Conservation (phyloP, 1,140 invertebrate genomes). For the Bacillus rossius region DNA sequence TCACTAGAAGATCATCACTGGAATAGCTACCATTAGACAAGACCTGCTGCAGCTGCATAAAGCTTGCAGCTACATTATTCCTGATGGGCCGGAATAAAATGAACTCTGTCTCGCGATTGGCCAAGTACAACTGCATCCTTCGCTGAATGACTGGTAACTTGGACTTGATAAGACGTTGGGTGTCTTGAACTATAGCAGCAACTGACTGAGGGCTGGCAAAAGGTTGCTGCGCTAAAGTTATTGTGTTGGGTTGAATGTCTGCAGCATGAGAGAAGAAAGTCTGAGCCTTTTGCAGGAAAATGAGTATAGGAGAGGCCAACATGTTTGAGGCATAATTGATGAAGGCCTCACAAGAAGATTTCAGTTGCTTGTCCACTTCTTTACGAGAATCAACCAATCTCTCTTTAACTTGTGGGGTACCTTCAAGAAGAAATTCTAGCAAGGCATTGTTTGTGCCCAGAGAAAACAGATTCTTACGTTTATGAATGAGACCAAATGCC, state of each 20-base stretch:
- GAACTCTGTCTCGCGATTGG: slow-evolving; percentile 95
- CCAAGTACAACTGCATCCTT: slow-evolving; percentile 90
- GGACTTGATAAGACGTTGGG: slow-evolving; percentile 67
- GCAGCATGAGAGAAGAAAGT: not conserved
- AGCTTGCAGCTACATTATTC: slow-evolving; percentile 84
- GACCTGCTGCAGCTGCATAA: slow-evolving; percentile 75
- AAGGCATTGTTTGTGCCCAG: slow-evolving; percentile 86
- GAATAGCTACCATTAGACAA: slow-evolving; percentile 65
- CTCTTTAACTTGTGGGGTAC: slow-evolving; percentile 88
- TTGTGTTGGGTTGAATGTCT: not conserved
- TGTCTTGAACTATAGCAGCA: slow-evolving; percentile 47
- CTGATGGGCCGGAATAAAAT: slow-evolving; percentile 92
- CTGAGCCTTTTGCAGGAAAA: slow-evolving; percentile 62
- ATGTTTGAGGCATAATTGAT: slow-evolving; percentile 75
- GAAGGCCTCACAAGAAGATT: slow-evolving; percentile 85
- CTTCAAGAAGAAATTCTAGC: slow-evolving; percentile 85
- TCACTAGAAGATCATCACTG: slow-evolving; percentile 72
- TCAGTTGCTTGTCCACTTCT: slow-evolving; percentile 89
- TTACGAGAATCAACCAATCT: slow-evolving; percentile 90
- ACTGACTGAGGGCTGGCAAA: slow-evolving; percentile 45
- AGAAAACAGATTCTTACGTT: slow-evolving; percentile 79
- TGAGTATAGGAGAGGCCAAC: slow-evolving; percentile 65
- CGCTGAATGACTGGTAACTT: slow-evolving; percentile 74
- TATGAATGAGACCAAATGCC: slow-evolving; percentile 81
- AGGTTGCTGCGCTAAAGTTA: slow-evolving; percentile 42